These are phyloP conservation scores for Acomys russatus DNA, from an alignment of 2,797 vertebrate genomes.

Conservation along the genomic window DNA sequence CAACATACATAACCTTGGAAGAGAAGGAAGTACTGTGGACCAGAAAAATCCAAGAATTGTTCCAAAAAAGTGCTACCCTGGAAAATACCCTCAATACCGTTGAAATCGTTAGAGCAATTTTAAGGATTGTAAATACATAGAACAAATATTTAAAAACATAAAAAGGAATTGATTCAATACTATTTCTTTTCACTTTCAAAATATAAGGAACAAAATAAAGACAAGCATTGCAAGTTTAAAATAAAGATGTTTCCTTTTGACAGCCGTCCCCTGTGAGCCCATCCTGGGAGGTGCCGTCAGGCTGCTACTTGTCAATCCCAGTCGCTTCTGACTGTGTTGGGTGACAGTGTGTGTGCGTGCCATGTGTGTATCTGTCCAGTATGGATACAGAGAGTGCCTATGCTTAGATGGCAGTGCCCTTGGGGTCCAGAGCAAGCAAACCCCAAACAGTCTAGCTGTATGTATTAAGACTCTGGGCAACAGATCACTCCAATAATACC, in stretches of 20 bases:
- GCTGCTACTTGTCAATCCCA: not conserved
- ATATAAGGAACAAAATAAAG: slow-evolving; percentile 93
- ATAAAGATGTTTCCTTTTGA: slow-evolving; percentile 90
- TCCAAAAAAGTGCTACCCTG: slow-evolving; percentile 89
- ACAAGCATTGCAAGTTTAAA: slow-evolving; percentile 91
- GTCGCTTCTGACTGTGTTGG: not conserved
- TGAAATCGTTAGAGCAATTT: slow-evolving; percentile 95
- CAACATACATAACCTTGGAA: slow-evolving; percentile 87
- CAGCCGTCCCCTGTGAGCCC: slow-evolving; percentile 80
- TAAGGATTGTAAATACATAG: slow-evolving; percentile 99
- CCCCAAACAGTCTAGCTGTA: accelerated
- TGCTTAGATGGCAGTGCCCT: slow-evolving; percentile 19
- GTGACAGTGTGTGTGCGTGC: slow-evolving; percentile 56
- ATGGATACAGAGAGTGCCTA: not conserved
- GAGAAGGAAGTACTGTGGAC: slow-evolving; percentile 86
- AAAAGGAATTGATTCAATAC: slow-evolving; percentile 89
- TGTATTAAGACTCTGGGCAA: not conserved
- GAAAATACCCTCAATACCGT: slow-evolving; percentile 94
- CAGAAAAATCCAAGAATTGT: slow-evolving; percentile 88
- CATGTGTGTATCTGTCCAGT: slow-evolving; percentile 30
- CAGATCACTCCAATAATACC: not conserved
- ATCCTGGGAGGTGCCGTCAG: slow-evolving; percentile 69
- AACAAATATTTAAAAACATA: slow-evolving; percentile 92
- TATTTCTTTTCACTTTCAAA: slow-evolving; percentile 93
- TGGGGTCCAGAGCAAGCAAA: not conserved